A percentile compares a stretch with the other conserved stretches of the same genome.
Evolutionary conservation across 2,797 vertebrate genomes (phyloP).

Genomic region (Enteromius viviparus): DNA sequence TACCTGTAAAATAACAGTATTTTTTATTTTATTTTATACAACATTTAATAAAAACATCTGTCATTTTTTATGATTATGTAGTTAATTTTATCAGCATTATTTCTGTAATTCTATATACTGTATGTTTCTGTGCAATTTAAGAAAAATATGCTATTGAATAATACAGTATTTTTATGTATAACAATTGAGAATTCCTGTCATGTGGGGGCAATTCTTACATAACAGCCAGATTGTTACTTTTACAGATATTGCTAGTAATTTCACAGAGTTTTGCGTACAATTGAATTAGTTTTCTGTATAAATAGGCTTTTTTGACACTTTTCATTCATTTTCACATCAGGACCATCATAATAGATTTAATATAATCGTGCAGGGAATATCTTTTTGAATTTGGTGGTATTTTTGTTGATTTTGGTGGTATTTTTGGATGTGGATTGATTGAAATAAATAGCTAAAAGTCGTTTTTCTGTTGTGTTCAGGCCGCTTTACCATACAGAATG

Average conservation of each 20-base stretch:
- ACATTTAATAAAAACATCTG: not conserved
- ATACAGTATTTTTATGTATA: not conserved
- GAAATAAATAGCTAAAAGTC: not conserved
- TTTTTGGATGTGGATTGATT: not conserved
- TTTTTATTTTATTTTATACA: not conserved
- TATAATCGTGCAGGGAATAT: not conserved
- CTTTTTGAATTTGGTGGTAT: not conserved
- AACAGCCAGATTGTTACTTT: not conserved
- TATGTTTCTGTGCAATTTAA: not conserved
- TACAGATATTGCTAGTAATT: not conserved
- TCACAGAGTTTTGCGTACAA: not conserved
- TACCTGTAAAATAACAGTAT: not conserved
- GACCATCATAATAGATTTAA: not conserved
- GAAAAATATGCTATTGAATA: not conserved
- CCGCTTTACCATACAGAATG: slow-evolving; percentile 89
- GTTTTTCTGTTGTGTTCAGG: slow-evolving; percentile 70
- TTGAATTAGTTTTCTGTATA: not conserved
- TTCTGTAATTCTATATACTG: not conserved
- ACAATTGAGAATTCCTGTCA: not conserved
- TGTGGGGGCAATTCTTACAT: not conserved
- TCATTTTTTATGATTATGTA: not conserved
- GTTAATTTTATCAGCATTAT: not conserved
- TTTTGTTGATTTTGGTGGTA: not conserved
- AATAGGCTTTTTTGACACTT: not conserved
- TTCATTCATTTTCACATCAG: not conserved